Base-by-base conservation (phyloP, 1,140 invertebrate species). In the Ceratina australensis region DNA sequence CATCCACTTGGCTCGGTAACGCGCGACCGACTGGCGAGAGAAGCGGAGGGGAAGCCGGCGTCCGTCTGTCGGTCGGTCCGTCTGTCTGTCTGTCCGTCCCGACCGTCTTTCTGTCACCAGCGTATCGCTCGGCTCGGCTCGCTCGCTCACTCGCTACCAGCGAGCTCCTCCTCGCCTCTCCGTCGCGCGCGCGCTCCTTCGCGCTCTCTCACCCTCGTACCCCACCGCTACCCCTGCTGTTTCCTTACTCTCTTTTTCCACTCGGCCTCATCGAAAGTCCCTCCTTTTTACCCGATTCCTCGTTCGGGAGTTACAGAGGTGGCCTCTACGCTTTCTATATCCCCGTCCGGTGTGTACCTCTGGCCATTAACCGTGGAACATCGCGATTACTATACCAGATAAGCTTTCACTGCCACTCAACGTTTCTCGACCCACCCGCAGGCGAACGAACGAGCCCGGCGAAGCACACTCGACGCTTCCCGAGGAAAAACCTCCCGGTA, bases 1-100 rank as follows among this genome's bases (percentile, higher is more conserved):
- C 86, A 87, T 89, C 88, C 88, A 90, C 84, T 89, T 85, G 73
- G 87, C 83, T 89, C 86, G 87, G 87, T 82, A 89, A 87, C 88
- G 87, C 87, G 84, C 87, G 81, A 87, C 82, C 84, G 83, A 89
- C 87, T 87, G 82, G 76, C 81, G 72, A 79, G 82, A 65, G 61
- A 60, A 65, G 60, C 78, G 77, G 61, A 69, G 76, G 72, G 81
- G 74, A 82, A 80, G 78, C 33, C 78, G 67, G 83, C 86, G 81
- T 72, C 74, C 65, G 86, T 79, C 79, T 78, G 81, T 80, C 78
- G 57, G 81, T 80, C 78, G 57, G 78, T 80, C 81, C 33, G 74
- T 83, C 81, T 52, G 75, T 82, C 81, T 52, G 75, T 82, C 72
- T 18, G 83, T 80, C 60, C 74, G 81, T 71, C 77, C 15, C 60